These are phyloP conservation scores for Heliocidaris erythrogramma DNA, from an alignment of 35 echinoderm and acorn worm species.

Conservation along the genomic window DNA sequence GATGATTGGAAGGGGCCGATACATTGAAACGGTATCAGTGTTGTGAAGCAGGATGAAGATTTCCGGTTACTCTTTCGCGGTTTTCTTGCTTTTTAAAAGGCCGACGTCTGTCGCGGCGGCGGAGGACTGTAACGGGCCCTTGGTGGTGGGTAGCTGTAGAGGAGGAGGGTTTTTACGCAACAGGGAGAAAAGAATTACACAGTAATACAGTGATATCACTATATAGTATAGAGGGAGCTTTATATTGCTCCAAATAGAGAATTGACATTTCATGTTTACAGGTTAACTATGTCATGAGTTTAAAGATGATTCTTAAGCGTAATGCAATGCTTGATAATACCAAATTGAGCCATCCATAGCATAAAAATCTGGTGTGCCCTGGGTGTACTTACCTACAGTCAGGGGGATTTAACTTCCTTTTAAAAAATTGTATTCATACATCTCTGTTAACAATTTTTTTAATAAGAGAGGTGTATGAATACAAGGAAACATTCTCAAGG, in stretches of 20 bases:
- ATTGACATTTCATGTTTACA: not conserved
- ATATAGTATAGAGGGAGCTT: not conserved
- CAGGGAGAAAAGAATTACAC: not conserved
- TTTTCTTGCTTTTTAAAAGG: slow-evolving; percentile 35
- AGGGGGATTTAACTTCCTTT: no score
- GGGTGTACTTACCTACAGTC: no score
- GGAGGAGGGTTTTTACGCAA: not conserved
- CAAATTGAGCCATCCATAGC: no score
- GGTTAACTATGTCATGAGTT: not conserved
- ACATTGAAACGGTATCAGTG: not conserved
- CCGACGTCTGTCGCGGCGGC: not conserved
- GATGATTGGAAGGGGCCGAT: not conserved
- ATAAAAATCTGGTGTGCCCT: no score
- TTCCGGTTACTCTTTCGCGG: not conserved
- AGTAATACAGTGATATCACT: not conserved
- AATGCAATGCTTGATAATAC: no score
- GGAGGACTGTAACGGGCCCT: not conserved
- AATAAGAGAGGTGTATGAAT: no score
- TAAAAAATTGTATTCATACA: no score
- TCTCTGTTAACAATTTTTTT: no score
- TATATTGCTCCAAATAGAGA: not conserved
- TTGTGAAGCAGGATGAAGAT: not conserved
- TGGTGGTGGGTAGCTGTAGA: slow-evolving; percentile 30
- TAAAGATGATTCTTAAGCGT: no score
- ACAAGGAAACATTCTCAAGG: no score